Evolutionary conservation across 2,888 invertebrate species (phyloP).

Genomic region (Tricholauxania praeusta): DNA sequence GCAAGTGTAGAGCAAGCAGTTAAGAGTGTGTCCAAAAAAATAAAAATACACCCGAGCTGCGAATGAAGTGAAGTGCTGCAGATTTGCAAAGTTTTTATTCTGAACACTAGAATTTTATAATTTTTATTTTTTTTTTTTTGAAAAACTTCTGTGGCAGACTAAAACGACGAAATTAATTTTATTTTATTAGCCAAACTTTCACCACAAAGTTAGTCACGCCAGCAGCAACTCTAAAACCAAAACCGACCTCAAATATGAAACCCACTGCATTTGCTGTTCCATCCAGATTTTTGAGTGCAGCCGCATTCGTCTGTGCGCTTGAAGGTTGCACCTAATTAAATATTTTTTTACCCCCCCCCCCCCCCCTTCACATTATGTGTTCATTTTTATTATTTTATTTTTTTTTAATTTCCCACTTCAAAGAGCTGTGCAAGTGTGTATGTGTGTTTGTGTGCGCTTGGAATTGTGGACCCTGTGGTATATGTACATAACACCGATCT

Average conservation of each 20-base stretch:
- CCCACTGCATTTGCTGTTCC: no score
- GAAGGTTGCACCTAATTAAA: constrained; percentile 30
- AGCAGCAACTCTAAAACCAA: not conserved
- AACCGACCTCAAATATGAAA: no score
- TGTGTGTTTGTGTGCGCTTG: not conserved
- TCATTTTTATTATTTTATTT: no score
- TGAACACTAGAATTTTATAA: no score
- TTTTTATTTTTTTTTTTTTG: no score
- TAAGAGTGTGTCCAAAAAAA: no score
- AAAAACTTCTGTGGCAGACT: constrained; percentile 24
- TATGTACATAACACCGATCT: not conserved
- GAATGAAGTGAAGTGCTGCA: no score
- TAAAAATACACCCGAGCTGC: no score
- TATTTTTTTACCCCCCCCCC: constrained; percentile 9
- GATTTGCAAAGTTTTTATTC: no score
- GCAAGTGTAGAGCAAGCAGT: no score
- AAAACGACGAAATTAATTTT: constrained; percentile 30
- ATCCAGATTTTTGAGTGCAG: no score
- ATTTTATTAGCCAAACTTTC: constrained; percentile 31
- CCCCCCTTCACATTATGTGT: not conserved
- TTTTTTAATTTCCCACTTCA: not conserved
- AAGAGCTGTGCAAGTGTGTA: not conserved
- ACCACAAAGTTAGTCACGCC: not conserved
- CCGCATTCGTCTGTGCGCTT: not conserved
- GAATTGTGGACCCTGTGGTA: not conserved